A percentile compares a stretch with the other conserved stretches of the same genome.
Conservation (phyloP, 2,888 invertebrate genomes). For the Ametastegia equiseti region DNA sequence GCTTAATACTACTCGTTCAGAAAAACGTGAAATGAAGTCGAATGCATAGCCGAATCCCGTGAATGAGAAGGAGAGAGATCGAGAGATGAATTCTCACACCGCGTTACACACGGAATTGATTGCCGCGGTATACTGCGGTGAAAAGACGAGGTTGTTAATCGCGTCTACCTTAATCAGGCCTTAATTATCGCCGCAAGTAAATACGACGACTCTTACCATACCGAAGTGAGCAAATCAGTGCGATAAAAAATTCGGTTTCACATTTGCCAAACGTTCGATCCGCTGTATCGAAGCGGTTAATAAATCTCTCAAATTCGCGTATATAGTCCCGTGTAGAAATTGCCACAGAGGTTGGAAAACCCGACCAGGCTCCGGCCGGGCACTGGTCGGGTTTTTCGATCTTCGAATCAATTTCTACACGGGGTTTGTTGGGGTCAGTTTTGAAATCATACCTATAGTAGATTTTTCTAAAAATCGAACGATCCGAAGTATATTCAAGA, state of each 20-base stretch:
- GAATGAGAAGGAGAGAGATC: neutral
- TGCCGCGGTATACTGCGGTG: slow-evolving; percentile 8
- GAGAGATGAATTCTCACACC: neutral
- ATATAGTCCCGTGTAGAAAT: too few species aligned
- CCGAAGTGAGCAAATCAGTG: neutral
- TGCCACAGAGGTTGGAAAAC: too few species aligned
- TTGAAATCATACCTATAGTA: too few species aligned
- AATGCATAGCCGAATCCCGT: neutral
- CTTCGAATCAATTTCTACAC: too few species aligned
- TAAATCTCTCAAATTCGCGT: too few species aligned
- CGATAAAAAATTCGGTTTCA: neutral
- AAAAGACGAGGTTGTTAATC: slow-evolving; percentile 41
- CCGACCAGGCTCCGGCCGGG: too few species aligned
- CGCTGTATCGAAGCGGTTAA: too few species aligned
- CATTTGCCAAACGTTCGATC: neutral
- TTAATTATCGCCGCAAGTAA: slow-evolving; percentile 36
- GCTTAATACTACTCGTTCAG: neutral
- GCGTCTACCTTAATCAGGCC: slow-evolving; percentile 36
- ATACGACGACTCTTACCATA: neutral
- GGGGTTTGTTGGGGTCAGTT: too few species aligned
- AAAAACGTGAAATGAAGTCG: neutral
- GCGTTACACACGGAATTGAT: slow-evolving; percentile 29
- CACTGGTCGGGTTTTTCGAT: too few species aligned
- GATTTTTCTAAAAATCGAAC: neutral
- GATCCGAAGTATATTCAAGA: neutral